Evolutionary conservation across 2,113 vertebrate genomes (phyloP), one percentile per base, ranked within the genome.

Genomic region (Isurus oxyrinchus): DNA sequence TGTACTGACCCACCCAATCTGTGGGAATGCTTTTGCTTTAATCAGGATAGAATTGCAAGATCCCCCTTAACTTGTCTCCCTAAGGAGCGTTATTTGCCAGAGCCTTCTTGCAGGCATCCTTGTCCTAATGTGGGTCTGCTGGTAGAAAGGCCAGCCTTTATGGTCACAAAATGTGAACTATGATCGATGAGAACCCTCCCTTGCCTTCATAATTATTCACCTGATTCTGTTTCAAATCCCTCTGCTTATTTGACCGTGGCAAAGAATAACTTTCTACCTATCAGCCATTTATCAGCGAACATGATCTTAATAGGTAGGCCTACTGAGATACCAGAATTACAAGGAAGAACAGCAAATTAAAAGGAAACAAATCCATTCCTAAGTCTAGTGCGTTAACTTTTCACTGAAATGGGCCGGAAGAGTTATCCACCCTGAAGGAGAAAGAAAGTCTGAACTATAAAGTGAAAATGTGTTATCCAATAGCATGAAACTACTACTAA

Each of bases 91-190:
- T 35, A 76, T 27, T 76, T 66, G 72, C 72, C 31, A 76, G 72
- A 76, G 1, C 27, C 31, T 1, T 10, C 72, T 76, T 76, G 27
- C 72, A 35, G 72, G 72, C 31, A 72, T 8, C 27, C 69, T 72
- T 72, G 7, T 0, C 69, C 5, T 27, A 72, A 72, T 27, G 27
- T 72, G 69, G 27, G 0, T 72, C 69, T 72, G 69, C 69, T 72
- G 25, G 69, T 76, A 11, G 72, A 76, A 76, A 76, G 72, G 72
- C 72, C 6, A 31, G n/a, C 79, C 16, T 16, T 84, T 84, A 23
- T 84, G 81, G 81, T 84, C 40, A 84, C 40, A 84, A 84, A 84
- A 84, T 84, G 19, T n/a, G 81, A 84, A 44, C 81, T 84, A 84
- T 5, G 5, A n/a, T 11, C 49, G 16, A 44, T 84, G 40, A 5